Conservation (phyloP, 2,797 vertebrate species). For the Arctocebus calabarensis region DNA sequence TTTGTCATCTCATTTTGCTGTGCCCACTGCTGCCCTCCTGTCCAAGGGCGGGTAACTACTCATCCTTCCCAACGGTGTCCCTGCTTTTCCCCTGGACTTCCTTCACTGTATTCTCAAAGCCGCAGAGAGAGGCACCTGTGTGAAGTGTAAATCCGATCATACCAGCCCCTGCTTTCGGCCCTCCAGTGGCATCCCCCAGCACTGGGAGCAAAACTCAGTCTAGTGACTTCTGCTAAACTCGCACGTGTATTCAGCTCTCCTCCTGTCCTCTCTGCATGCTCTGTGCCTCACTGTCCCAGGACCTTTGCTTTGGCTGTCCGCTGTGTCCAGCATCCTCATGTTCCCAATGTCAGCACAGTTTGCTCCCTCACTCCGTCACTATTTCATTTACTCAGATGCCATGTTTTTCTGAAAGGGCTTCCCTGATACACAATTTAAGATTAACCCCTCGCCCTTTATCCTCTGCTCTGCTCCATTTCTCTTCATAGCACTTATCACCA, state of each 20-base stretch:
- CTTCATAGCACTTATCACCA: not conserved
- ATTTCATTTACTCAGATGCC: not conserved
- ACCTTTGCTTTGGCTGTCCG: not conserved
- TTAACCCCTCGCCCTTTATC: not conserved
- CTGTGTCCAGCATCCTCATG: not conserved
- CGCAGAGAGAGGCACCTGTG: not conserved
- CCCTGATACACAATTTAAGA: not conserved
- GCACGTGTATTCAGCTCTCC: not conserved
- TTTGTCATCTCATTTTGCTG: not conserved
- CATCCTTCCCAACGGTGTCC: not conserved
- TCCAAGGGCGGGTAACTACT: accelerated
- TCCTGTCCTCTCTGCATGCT: accelerated
- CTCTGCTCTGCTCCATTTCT: not conserved
- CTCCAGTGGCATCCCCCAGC: not conserved
- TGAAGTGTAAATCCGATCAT: not conserved
- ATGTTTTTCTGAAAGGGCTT: not conserved
- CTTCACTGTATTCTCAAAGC: not conserved
- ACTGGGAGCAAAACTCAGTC: not conserved
- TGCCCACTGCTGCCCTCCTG: not conserved
- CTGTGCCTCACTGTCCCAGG: not conserved
- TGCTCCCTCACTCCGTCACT: not conserved
- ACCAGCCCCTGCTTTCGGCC: not conserved
- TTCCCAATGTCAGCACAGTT: not conserved
- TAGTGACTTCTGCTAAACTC: not conserved
- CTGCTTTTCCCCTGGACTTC: not conserved